Evolutionary conservation across 2,797 vertebrate genomes (phyloP).

Genomic region (Schizopygopsis pylzovi): DNA sequence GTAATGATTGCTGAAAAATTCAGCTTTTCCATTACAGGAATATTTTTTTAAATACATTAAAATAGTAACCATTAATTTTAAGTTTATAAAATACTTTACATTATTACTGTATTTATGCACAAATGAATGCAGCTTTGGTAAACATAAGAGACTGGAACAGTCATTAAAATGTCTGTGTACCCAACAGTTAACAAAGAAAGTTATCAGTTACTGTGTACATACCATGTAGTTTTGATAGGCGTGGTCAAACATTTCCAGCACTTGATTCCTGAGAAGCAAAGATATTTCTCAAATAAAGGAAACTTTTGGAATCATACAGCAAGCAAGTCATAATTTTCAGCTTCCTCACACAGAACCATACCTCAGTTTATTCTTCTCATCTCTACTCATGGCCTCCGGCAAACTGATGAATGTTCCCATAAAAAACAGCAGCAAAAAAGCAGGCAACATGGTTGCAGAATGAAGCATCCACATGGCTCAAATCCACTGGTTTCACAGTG

Average conservation of each 20-base stretch:
- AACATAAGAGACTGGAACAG: background rate
- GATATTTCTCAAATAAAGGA: background rate
- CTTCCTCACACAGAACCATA: constrained; percentile 56
- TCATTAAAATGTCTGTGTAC: background rate
- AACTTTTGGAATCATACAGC: background rate
- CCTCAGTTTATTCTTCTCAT: constrained; percentile 79
- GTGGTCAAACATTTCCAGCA: constrained; percentile 99
- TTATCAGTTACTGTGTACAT: constrained; percentile 66
- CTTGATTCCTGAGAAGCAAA: constrained; percentile 87
- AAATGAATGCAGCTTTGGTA: background rate
- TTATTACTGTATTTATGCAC: background rate
- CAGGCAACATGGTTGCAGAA: constrained; percentile 64
- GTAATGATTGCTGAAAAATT: background rate
- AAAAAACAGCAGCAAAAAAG: constrained; percentile 65
- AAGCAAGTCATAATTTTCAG: background rate
- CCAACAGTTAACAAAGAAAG: background rate
- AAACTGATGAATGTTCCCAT: constrained; percentile 64
- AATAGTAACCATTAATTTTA: background rate
- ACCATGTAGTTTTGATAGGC: constrained; percentile 99
- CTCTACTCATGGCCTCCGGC: constrained; percentile 72
- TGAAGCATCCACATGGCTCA: constrained; percentile 57
- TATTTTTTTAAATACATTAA: background rate
- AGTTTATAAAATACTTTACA: background rate
- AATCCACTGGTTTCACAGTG: constrained; percentile 51
- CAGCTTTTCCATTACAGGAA: background rate